phyloP scores from a whole-genome alignment of 2,113 vertebrate species.

The Chinchilla lanigera region DNA sequence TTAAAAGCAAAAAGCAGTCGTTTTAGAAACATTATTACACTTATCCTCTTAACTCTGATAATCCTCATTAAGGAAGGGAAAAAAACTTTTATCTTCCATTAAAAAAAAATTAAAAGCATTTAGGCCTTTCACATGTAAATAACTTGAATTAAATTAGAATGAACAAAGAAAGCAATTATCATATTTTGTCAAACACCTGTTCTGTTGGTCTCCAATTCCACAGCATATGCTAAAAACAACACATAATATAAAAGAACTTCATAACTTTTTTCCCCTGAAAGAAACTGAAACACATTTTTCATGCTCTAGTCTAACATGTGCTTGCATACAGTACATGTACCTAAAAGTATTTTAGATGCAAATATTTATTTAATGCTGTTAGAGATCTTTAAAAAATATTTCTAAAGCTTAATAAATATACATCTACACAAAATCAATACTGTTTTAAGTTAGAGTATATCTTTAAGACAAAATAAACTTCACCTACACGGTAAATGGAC shows the following conservation, averaged over 20 bases:
- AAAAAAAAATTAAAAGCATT: constrained; percentile 83
- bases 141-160: constrained; percentile 87
- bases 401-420: constrained; percentile 64
- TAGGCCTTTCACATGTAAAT: constrained; percentile 89
- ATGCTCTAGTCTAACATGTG: constrained; percentile 67
- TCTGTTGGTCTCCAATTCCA: constrained; percentile 86
- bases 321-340: constrained; percentile 67
- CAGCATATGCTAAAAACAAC: constrained; percentile 87
- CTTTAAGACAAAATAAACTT: constrained; percentile 63
- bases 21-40: constrained; percentile 85
- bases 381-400: constrained; percentile 50
- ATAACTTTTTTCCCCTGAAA: constrained; percentile 76
- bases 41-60: constrained; percentile 83
- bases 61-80: constrained; percentile 73
- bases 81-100: constrained; percentile 81
- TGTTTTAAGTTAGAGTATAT: constrained; percentile 56
- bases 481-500: constrained; percentile 42
- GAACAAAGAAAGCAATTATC: constrained; percentile 88
- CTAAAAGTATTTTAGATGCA: constrained; percentile 55
- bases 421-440: constrained; percentile 67
- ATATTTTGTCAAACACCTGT: constrained; percentile 88
- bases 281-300: constrained; percentile 73
- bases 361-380: constrained; percentile 54
- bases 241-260: constrained; percentile 84
- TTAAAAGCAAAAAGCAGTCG: constrained; percentile 83